These are phyloP conservation scores for Fragum fragum DNA, from an alignment of 2,888 invertebrate species.

Conservation along the genomic window DNA sequence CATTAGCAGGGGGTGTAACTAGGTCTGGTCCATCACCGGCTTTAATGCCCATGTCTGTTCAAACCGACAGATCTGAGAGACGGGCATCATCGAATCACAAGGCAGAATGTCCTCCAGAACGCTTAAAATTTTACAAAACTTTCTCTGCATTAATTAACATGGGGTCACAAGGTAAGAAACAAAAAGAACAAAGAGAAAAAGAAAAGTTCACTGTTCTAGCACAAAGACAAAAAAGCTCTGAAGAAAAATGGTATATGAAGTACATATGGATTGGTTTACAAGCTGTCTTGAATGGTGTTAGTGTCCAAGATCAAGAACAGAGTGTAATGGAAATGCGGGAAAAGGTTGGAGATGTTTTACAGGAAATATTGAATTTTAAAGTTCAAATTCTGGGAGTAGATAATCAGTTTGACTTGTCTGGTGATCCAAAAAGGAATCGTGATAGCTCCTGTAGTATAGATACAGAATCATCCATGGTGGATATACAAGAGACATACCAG, in stretches of 20 bases:
- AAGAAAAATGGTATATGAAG: slow-evolving; percentile 96
- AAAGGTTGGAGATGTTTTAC: slow-evolving; percentile 91
- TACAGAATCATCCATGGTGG: slow-evolving; percentile 40
- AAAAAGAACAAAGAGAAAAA: slow-evolving; percentile 77
- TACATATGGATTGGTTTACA: slow-evolving; percentile 96
- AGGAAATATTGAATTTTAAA: slow-evolving; percentile 92
- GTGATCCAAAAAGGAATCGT: slow-evolving; percentile 17
- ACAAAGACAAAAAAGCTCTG: slow-evolving; percentile 89
- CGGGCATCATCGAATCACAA: slow-evolving; percentile 57
- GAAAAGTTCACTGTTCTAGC: slow-evolving; percentile 60
- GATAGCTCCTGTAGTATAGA: slow-evolving; percentile 55
- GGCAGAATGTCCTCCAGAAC: slow-evolving; percentile 77
- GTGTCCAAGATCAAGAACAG: slow-evolving; percentile 92
- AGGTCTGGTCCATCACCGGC: slow-evolving; percentile 43
- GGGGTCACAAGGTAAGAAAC: slow-evolving; percentile 86
- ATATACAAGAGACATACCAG: slow-evolving; percentile 70
- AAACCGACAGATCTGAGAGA: slow-evolving; percentile 45
- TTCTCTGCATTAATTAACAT: slow-evolving; percentile 92
- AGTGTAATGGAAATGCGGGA: slow-evolving; percentile 92
- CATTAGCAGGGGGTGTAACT: slow-evolving; percentile 13
- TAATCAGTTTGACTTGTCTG: slow-evolving; percentile 8
- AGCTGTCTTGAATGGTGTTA: slow-evolving; percentile 90
- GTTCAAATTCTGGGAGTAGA: slow-evolving; percentile 54
- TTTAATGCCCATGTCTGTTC: slow-evolving; percentile 15
- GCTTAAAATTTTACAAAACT: slow-evolving; percentile 87